phyloP scores from a whole-genome alignment of 2,797 vertebrate genomes.

The Acrocephalus scirpaceus region DNA sequence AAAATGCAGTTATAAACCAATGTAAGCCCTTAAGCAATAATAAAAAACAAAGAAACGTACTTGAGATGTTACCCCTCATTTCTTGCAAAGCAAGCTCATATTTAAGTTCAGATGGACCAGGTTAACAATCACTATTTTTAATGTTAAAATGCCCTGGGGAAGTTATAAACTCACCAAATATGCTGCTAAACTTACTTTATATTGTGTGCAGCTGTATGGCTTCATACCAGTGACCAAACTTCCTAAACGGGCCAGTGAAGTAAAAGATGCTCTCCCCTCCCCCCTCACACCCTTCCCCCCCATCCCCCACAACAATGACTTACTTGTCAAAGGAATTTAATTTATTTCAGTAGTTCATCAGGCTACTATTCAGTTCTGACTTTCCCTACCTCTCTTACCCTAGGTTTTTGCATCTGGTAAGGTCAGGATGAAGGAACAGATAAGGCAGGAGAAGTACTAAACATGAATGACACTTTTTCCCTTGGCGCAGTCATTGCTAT shows the following conservation, averaged over 20 bases:
- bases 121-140: conserved; percentile 83
- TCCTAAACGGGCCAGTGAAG: conserved; percentile 72
- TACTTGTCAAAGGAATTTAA: conserved; percentile 75
- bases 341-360: conserved; percentile 67
- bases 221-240: conserved; percentile 79
- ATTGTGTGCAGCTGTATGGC: conserved; percentile 84
- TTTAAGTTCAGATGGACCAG: conserved; percentile 79
- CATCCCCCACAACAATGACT: conserved; percentile 68
- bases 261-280: conserved; percentile 61
- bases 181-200: conserved; percentile 81
- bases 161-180: conserved; percentile 83
- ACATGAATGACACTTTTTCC: neutral
- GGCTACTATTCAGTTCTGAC: conserved; percentile 53
- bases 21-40: conserved; percentile 71
- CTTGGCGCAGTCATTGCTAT: neutral
- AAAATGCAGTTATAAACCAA: conserved; percentile 64
- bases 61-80: conserved; percentile 75
- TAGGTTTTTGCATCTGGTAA: neutral
- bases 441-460: neutral
- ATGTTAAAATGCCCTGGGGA: conserved; percentile 83
- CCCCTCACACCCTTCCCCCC: conserved; percentile 19
- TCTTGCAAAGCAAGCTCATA: conserved; percentile 79
- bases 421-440: neutral
- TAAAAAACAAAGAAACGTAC: conserved; percentile 71
- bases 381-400: conserved; percentile 61